A percentile compares a stretch with the other conserved stretches of the same genome.
phyloP scores from a whole-genome alignment of 2,113 vertebrate genomes.

The Benitochromis conjunctus region DNA sequence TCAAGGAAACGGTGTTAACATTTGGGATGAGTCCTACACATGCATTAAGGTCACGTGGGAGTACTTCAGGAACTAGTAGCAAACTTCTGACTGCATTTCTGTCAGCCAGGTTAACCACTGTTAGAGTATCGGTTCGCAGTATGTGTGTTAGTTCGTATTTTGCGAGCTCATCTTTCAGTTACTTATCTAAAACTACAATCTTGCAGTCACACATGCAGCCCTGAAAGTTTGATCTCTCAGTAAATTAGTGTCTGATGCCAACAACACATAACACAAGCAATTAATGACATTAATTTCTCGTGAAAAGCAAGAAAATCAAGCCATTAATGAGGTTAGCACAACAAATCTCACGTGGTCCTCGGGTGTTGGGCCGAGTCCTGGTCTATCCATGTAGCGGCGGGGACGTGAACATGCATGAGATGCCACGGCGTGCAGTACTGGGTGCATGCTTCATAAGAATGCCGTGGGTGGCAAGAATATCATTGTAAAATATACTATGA shows the following conservation, averaged over 20 bases:
- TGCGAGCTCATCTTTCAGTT: background rate
- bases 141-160: background rate
- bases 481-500: slow-evolving; percentile 93
- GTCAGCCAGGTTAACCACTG: background rate
- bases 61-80: background rate
- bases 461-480: slow-evolving; percentile 81
- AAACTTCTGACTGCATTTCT: accelerated
- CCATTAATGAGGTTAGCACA: background rate
- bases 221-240: background rate
- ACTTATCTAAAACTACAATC: background rate
- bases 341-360: background rate
- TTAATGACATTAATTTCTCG: accelerated
- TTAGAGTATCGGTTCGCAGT: background rate
- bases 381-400: background rate
- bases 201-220: background rate
- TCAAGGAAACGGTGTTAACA: background rate
- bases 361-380: background rate
- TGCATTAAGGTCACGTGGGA: background rate
- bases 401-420: slow-evolving; percentile 17
- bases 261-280: accelerated
- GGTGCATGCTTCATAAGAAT: slow-evolving; percentile 9
- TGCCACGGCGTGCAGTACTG: background rate
- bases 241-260: background rate
- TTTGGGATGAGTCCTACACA: background rate
- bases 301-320: background rate